These are phyloP conservation scores for Synergus itoensis DNA, from an alignment of 2,888 invertebrate genomes.

Conservation along the genomic window DNA sequence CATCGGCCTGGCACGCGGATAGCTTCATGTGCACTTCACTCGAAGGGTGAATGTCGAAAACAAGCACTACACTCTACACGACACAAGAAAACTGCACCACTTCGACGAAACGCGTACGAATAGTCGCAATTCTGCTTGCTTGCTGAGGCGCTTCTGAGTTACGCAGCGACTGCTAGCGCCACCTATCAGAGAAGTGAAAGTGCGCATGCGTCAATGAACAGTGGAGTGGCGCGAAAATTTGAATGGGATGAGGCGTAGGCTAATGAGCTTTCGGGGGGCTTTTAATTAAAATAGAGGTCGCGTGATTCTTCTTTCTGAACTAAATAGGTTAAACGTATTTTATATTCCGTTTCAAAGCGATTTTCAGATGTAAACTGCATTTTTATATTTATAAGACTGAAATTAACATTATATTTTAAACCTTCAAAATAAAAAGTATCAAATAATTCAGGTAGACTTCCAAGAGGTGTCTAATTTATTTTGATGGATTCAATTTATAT, in stretches of 20 bases:
- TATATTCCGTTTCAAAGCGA: too few relatives aligned
- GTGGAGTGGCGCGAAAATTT: background rate
- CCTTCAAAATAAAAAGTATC: too few relatives aligned
- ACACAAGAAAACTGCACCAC: constrained; percentile 70
- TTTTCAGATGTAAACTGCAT: too few relatives aligned
- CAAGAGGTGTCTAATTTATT: too few relatives aligned
- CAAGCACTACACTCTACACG: constrained; percentile 71
- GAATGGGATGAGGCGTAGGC: background rate
- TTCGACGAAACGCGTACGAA: constrained; percentile 68
- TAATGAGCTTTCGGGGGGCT: background rate
- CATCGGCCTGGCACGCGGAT: constrained; percentile 64
- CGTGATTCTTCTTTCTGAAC: background rate
- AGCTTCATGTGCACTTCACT: constrained; percentile 70
- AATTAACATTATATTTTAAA: too few relatives aligned
- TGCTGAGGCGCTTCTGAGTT: constrained; percentile 53
- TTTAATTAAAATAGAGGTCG: background rate
- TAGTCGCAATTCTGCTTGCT: constrained; percentile 52
- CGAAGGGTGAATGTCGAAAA: constrained; percentile 59
- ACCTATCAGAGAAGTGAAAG: constrained; percentile 5
- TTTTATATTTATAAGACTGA: too few relatives aligned
- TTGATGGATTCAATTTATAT: too few relatives aligned
- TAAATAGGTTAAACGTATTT: too few relatives aligned
- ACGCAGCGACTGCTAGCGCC: constrained; percentile 60
- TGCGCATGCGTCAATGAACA: constrained; percentile 37
- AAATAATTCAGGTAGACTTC: too few relatives aligned